Percentiles rank a stretch among this genome's conserved stretches.
Evolutionary conservation across 2,797 vertebrate genomes (phyloP).

Genomic region (Aselliscus stoliczkanus): DNA sequence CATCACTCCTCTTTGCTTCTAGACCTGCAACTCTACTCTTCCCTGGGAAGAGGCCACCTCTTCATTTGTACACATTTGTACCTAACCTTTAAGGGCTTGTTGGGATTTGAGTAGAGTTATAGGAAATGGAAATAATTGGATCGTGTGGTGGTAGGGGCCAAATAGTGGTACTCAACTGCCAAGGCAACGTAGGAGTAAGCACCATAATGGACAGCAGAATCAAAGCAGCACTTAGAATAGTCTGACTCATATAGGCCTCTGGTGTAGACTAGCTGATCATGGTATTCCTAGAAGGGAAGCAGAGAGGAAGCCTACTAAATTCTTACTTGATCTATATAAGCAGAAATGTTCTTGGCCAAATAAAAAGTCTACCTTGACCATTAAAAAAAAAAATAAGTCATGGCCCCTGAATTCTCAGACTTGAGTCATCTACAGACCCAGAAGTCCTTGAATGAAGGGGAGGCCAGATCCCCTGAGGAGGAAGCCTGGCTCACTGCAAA

Average conservation of each 20-base stretch:
- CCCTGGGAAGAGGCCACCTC: not conserved
- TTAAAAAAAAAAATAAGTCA: not conserved
- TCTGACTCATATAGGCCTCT: not conserved
- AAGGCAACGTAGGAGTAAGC: not conserved
- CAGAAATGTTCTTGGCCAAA: not conserved
- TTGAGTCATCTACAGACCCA: not conserved
- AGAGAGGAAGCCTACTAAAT: not conserved
- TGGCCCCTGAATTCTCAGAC: not conserved
- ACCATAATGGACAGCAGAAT: not conserved
- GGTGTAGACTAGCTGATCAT: not conserved
- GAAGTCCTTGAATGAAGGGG: not conserved
- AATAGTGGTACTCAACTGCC: not conserved
- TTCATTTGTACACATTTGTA: not conserved
- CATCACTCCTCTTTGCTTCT: not conserved
- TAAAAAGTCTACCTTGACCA: not conserved
- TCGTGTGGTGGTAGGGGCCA: not conserved
- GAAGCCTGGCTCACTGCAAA: not conserved
- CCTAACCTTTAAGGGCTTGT: not conserved
- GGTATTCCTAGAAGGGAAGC: not conserved
- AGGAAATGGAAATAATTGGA: not conserved
- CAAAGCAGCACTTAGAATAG: not conserved
- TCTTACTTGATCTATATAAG: not conserved
- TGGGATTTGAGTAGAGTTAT: not conserved
- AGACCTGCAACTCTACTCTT: no score
- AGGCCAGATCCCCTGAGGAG: not conserved